Conservation (phyloP, 1,140 invertebrate genomes). For the Tenebrio molitor region DNA sequence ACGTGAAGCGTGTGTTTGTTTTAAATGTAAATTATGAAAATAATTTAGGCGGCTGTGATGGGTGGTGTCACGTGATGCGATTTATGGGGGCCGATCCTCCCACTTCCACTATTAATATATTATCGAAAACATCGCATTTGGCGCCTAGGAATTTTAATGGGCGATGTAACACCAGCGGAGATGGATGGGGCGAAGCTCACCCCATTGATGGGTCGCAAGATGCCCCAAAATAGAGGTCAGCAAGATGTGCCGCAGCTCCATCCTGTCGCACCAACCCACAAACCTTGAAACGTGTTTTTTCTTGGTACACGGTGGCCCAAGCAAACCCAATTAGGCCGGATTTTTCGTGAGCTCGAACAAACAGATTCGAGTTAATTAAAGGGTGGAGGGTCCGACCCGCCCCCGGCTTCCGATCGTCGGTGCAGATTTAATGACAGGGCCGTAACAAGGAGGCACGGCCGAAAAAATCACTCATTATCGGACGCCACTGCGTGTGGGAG, state of each 20-base stretch:
- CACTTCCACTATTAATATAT: constrained; percentile 45
- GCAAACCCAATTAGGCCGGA: too few relatives aligned
- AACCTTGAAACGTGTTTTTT: too few relatives aligned
- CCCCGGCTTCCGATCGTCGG: constrained; percentile 26
- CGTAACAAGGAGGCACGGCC: background rate
- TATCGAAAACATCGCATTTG: constrained; percentile 35
- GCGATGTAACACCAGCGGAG: background rate
- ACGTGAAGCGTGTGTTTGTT: constrained; percentile 53
- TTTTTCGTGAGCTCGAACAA: constrained; percentile 14
- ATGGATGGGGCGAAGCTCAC: background rate
- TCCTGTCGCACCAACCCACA: too few relatives aligned
- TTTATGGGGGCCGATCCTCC: constrained; percentile 43
- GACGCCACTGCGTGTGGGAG: background rate
- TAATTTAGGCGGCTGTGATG: constrained; percentile 56
- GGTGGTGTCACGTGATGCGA: constrained; percentile 51
- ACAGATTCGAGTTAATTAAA: constrained; percentile 14
- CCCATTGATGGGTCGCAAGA: too few relatives aligned
- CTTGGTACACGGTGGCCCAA: too few relatives aligned
- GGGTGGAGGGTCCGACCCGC: constrained; percentile 2
- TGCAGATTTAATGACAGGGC: constrained; percentile 35
- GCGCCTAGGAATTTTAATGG: constrained; percentile 43
- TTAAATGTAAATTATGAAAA: constrained; percentile 58
- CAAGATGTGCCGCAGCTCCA: too few relatives aligned
- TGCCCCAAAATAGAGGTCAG: too few relatives aligned
- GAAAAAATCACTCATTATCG: background rate